These are phyloP conservation scores for Phylloscopus trochiloides DNA, from an alignment of 2,113 vertebrate species.

Conservation along the genomic window DNA sequence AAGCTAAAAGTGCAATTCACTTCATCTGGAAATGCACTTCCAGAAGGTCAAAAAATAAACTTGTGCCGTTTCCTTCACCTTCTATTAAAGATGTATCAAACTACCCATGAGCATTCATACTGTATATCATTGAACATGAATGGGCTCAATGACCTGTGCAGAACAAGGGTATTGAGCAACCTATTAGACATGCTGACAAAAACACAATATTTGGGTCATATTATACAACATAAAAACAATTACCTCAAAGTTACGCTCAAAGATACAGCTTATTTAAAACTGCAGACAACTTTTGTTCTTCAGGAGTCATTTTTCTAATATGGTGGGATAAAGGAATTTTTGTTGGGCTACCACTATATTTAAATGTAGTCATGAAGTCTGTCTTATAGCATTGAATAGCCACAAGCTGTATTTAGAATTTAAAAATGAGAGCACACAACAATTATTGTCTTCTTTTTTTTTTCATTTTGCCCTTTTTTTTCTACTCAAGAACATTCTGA, in stretches of 20 bases:
- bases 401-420: background rate
- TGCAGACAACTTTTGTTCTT: background rate
- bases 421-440: background rate
- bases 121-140: slow-evolving; percentile 45
- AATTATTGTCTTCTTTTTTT: background rate
- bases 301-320: background rate
- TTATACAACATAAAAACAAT: slow-evolving; percentile 64
- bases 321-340: background rate
- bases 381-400: background rate
- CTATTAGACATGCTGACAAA: slow-evolving; percentile 69
- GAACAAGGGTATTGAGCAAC: slow-evolving; percentile 55
- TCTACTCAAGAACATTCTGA: background rate
- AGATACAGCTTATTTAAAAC: slow-evolving; percentile 25
- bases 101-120: slow-evolving; percentile 54
- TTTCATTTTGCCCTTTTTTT: background rate
- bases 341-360: background rate
- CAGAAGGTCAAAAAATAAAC: slow-evolving; percentile 55
- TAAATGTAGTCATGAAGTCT: background rate
- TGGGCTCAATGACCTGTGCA: slow-evolving; percentile 57
- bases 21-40: slow-evolving; percentile 9
- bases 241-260: slow-evolving; percentile 48
- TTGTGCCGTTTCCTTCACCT: slow-evolving; percentile 48
- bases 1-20: slow-evolving; percentile 10
- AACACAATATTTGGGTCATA: slow-evolving; percentile 66
- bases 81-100: slow-evolving; percentile 61